Percentiles rank a stretch among this genome's conserved stretches.
Conservation (phyloP, 2,888 invertebrate genomes). For the Drosophila silvestris region DNA sequence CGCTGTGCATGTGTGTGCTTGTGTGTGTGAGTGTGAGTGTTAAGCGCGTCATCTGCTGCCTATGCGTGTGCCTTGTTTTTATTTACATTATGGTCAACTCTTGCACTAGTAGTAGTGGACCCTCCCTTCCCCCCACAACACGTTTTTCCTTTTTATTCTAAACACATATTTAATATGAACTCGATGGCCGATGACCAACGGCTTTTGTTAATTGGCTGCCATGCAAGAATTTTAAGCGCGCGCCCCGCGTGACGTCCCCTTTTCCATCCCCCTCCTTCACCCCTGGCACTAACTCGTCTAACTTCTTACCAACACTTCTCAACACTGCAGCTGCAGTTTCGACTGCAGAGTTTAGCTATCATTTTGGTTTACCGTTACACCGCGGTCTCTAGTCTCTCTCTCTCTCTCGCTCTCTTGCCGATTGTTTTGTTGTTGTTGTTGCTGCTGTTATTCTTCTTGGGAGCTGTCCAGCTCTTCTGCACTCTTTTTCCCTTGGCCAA, state of each 20-base stretch:
- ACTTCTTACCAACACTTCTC: background rate
- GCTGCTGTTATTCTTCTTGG: conserved; percentile 23
- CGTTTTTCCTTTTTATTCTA: conserved; percentile 40
- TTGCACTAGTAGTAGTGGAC: conserved; percentile 20
- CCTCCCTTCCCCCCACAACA: conserved; percentile 29
- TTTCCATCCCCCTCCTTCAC: background rate
- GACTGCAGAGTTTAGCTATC: conserved; percentile 44
- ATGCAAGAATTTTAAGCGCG: conserved; percentile 73
- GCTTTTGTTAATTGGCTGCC: conserved; percentile 58
- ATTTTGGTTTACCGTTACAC: conserved; percentile 75
- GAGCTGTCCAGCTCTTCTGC: conserved; percentile 50
- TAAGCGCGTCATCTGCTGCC: conserved; percentile 38
- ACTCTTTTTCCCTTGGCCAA: conserved; percentile 48
- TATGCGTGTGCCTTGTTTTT: conserved; percentile 65
- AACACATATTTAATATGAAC: conserved; percentile 47
- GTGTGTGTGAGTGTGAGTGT: conserved; percentile 48
- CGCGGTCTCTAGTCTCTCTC: conserved; percentile 42
- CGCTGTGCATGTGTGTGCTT: conserved; percentile 23
- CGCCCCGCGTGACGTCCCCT: conserved; percentile 65
- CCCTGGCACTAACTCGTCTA: background rate
- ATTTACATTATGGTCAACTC: conserved; percentile 43
- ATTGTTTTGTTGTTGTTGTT: conserved; percentile 4
- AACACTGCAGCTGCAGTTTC: conserved; percentile 33
- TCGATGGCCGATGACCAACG: conserved; percentile 42
- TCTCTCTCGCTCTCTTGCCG: background rate